These are phyloP conservation scores for Nymphicus hollandicus DNA, from an alignment of 2,113 vertebrate genomes.

Conservation along the genomic window DNA sequence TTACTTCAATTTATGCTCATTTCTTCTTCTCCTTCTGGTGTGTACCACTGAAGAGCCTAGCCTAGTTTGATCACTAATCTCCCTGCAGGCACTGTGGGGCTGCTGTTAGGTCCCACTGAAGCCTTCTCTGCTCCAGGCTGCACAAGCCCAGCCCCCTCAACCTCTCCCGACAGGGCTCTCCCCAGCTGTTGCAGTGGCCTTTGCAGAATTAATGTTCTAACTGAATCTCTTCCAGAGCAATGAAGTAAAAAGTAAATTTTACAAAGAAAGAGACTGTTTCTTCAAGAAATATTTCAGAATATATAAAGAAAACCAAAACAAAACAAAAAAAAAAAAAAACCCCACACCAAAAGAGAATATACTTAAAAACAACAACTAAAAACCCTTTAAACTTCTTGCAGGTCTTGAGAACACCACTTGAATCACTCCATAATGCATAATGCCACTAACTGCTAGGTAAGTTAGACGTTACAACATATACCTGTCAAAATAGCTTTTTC, in stretches of 20 bases:
- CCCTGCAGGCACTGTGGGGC: background rate
- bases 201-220: background rate
- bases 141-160: background rate
- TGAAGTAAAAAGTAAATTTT: background rate
- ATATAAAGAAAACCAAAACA: background rate
- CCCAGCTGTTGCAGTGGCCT: fast-evolving
- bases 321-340: background rate
- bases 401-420: background rate
- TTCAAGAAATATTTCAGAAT: background rate
- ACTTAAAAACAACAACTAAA: background rate
- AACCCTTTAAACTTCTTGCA: background rate
- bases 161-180: background rate
- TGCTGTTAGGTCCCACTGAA: background rate
- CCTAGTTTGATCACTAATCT: background rate
- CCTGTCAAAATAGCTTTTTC: background rate
- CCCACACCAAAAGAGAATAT: background rate
- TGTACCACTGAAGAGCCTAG: background rate
- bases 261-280: background rate
- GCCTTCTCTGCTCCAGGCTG: background rate
- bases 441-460: background rate
- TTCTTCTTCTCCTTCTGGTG: background rate
- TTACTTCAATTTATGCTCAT: background rate
- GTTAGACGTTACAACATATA: background rate
- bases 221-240: background rate
- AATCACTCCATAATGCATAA: background rate